Base-by-base conservation (phyloP, 2,797 vertebrate genomes). In the Arnoldichthys spilopterus region DNA sequence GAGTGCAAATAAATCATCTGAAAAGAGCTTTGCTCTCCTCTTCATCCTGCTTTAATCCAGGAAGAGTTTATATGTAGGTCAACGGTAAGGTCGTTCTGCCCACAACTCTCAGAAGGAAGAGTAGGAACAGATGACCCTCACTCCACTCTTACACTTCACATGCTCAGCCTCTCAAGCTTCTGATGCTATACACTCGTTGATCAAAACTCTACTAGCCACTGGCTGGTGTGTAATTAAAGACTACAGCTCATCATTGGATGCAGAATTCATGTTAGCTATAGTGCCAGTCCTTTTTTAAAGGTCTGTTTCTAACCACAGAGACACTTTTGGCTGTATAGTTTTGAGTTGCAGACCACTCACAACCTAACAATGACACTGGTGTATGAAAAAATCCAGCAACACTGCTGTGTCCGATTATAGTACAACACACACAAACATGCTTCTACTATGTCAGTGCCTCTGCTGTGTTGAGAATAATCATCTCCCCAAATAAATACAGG, bases 21-120 rank as follows among this genome's bases (percentile, higher is more conserved):
- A 66, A 78, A 82, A 66, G 77, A 63, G 72, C 75, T 78, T 61
- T 61, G 73, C 76, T 58, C 74, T 80, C 74, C 77, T 34, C 62
- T 82, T 83, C 75, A 82, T 80, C 67, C 82, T 64, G 67, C 72
- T 80, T 78, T 84, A 84, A 84, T 84, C 85, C 82, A 77, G 47
- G 54, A 71, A 79, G 77, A 82, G 69, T 83, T 85, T 85, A 74
- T 82, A 77, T 71, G 54, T 53, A 79, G 84, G 82, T 85, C 84
- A 86, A 77, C 26, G 37, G 18, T 45, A 56, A 68, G 67, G 79
- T 75, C 59, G 15, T 40, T 77, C 22, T n/a, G 53, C 64, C 40
- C 49, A 51, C 59, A 76, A 71, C 79, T 76, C 66, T 45, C 72
- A 0, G 6, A 63, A 53, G 53, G 74, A 51, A 74, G 67, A 70